Base-by-base conservation (phyloP, 30 jellyfish, hydroid and myxozoan species). In the Pseudorhiza aurosa region DNA sequence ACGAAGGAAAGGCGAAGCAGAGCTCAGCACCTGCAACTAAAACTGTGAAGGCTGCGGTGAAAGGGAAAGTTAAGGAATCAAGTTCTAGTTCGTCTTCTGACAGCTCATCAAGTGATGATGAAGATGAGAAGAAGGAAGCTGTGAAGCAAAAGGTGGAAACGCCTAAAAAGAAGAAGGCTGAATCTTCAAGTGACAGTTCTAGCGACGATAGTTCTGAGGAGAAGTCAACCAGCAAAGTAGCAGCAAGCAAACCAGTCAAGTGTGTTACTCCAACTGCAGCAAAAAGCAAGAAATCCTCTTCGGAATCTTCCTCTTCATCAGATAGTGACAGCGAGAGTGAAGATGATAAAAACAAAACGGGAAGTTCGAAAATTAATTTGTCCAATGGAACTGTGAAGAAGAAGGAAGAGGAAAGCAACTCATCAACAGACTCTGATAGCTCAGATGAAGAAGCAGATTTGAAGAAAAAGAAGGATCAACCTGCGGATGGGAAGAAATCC, bases 201-300 rank as follows among this genome's bases (percentile, higher is more conserved):
- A 42, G 73, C n/a, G 73, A 56, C 10, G 87, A 74, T 15, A 74
- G 87, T 30, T 49, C 75, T 19, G 76, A 51, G 18, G 87, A 73
- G 10, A 65, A 51, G 17, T 59, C 74, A 53, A 19, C 5, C 19
- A 37, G 27, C n/a, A 2, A 8, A 7, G 62, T 3, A n/a, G 25
- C 80, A 7, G 67, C 68, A 65, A 28, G 17, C 32, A 21, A 46
- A 46, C 24, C n/a, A n/a, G n/a, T n/a, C n/a, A n/a, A n/a, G n/a
- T n/a, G n/a, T n/a, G n/a, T n/a, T n/a, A n/a, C n/a, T n/a, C n/a
- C n/a, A n/a, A n/a, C 67, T 1, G 4, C 67, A 5, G 36, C 4
- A 53, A 3, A 8, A 19, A 19, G 37, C 36, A 17, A 53, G 67
- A 14, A 46, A n/a, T n/a, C n/a, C 43, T 64, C 77, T 32, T 64